Evolutionary conservation across 2,797 vertebrate species (phyloP), one percentile per base, ranked within the genome.

Genomic region (Perodicticus potto): DNA sequence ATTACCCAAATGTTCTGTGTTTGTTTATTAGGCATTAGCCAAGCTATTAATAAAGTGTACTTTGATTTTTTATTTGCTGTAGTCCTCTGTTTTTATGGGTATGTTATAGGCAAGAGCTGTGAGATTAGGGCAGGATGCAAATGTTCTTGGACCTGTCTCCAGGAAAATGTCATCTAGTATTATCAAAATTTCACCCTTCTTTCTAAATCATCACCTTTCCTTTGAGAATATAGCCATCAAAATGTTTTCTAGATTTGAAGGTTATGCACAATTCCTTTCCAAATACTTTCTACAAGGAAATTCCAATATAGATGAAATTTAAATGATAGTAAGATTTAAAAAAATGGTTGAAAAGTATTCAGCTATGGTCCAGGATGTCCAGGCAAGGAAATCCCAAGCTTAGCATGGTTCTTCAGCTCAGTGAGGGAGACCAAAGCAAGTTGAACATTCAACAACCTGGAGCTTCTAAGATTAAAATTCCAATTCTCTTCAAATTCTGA

Each of bases 11-110:
- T 91, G 93, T 86, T 77, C 94, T 91, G 37, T 45, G n/a, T 95
- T 88, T 97, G 86, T 97, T 96, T 97, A 91, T 76, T 93, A 95
- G 92, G 95, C 82, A 69, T 13, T 81, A 40, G 53, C 49, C 67
- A 87, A 59, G 49, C 16, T 89, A 89, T 89, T 93, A 89, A 89
- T 86, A 94, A 92, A 94, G 22, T 86, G 67, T 91, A 32, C 82
- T 97, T 91, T 74, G 89, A 61, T 89, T 94, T 95, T 32, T 86
- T 34, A 59, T 94, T 94, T 92, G 22, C 34, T 89, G 13, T 63
- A 61, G 37, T 23, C 37, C 61, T 40, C 80, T 92, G 25, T 92
- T 93, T 97, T 96, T 93, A 84, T 91, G 61, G 40, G 65, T 61
- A 69, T 45, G 80, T 94, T 83, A 82, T 37, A 76, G 63, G 55